Base-by-base conservation (phyloP, 1,140 invertebrate species). In the Neodiprion virginianus region DNA sequence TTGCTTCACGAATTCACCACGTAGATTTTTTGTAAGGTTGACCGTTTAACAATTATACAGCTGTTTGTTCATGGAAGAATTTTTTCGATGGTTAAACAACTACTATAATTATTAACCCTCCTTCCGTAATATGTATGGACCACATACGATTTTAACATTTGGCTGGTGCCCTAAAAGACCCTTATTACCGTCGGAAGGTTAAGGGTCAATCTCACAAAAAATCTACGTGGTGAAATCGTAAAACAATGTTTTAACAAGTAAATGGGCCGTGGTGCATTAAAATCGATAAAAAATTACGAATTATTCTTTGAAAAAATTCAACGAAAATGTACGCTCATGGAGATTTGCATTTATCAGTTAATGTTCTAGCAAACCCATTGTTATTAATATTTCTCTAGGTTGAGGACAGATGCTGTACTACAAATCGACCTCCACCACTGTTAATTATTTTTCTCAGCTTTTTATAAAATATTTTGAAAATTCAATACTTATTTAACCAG, bases 131-230 rank as follows among this genome's bases (percentile, higher is more conserved):
- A 17, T 17, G 17, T 17, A 17, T 17, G 17, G 17, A 17, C 17
- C 0, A 17, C 0, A 17, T 17, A 17, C 17, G 17, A 17, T 17
- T 17, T 17, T 17, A 17, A 17, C 17, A 17, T 17, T 17, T 17
- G 17, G 17, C 17, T 17, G 17, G 17, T 17, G 17, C 17, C 17
- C 17, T 17, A 17, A 17, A 17, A 17, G 17, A 17, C 0, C 17
- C 17, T 0, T 17, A 17, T 17, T 17, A 61, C 1, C 1, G 53
- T 10, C n/a, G 10, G 53, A 61, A 61, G n/a, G n/a, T 61, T 61
- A 61, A 61, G 10, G 53, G 53, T 61, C 53, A 61, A n/a, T n/a
- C 10, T n/a, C n/a, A 61, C 53, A 61, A 61, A 61, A 61, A 61
- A 61, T 61, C 10, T 11, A 61, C n/a, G 10, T 61, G 53, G 53